Conservation (phyloP, 2,888 invertebrate species). For the Pachliopta kotzebuea region DNA sequence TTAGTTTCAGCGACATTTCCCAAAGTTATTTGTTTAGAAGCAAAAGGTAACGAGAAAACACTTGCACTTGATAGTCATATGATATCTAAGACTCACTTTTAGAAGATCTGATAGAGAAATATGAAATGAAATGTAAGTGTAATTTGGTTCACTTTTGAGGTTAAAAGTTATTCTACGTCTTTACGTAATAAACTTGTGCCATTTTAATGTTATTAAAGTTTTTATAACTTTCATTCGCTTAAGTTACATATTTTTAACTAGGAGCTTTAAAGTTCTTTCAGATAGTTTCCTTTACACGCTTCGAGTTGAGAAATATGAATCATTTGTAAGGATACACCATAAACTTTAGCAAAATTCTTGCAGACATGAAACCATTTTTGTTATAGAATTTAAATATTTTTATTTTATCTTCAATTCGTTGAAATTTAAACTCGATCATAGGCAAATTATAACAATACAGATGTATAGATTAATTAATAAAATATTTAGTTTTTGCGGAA, state of each 20-base stretch:
- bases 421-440: too few species aligned
- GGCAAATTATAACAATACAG: too few species aligned
- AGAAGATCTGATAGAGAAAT: too few species aligned
- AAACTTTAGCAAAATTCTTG: background rate
- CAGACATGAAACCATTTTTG: constrained; percentile 3
- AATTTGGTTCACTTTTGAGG: too few species aligned
- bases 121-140: too few species aligned
- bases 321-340: background rate
- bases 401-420: too few species aligned
- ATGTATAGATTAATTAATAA: too few species aligned
- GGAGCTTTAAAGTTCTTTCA: background rate
- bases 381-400: background rate
- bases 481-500: too few species aligned
- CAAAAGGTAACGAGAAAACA: background rate
- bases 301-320: background rate
- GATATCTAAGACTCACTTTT: too few species aligned
- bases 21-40: background rate
- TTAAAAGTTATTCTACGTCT: background rate
- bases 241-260: background rate
- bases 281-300: background rate
- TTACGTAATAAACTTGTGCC: background rate
- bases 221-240: background rate
- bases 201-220: background rate
- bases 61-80: background rate
- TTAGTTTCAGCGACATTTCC: too few species aligned